Conservation (phyloP, 2,888 invertebrate genomes). For the Microctonus brassicae region DNA sequence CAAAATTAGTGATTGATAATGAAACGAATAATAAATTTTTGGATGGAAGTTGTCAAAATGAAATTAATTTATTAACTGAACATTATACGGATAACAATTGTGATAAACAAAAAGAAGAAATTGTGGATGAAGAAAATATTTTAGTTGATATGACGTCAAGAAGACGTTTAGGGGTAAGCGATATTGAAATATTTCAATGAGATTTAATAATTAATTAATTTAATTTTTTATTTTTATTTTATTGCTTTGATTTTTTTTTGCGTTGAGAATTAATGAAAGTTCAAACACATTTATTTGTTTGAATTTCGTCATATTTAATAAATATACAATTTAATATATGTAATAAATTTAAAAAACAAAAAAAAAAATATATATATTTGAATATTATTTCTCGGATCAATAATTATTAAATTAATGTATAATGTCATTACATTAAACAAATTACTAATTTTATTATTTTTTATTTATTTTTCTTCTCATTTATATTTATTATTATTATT, state of each 20-base stretch:
- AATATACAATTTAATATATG: too few species aligned
- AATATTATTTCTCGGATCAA: too few species aligned
- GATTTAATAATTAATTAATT: not conserved
- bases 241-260: not conserved
- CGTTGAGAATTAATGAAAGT: too few species aligned
- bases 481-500: not conserved
- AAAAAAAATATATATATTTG: too few species aligned
- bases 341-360: too few species aligned
- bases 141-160: conserved; percentile 50
- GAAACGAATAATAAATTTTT: conserved; percentile 15
- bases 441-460: too few species aligned
- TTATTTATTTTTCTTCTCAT: not conserved
- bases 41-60: conserved; percentile 19
- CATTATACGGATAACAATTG: conserved; percentile 8
- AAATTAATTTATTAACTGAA: conserved; percentile 6
- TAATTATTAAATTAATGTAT: not conserved
- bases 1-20: conserved; percentile 12
- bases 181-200: not conserved
- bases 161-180: conserved; percentile 57
- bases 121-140: conserved; percentile 44
- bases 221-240: not conserved
- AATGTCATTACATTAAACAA: too few species aligned
- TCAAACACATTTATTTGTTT: too few species aligned
- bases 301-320: too few species aligned
- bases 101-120: conserved; percentile 28